Evolutionary conservation across 2,113 vertebrate species (phyloP), one percentile per base, ranked within the genome.

Genomic region (Aspiorhynchus laticeps): DNA sequence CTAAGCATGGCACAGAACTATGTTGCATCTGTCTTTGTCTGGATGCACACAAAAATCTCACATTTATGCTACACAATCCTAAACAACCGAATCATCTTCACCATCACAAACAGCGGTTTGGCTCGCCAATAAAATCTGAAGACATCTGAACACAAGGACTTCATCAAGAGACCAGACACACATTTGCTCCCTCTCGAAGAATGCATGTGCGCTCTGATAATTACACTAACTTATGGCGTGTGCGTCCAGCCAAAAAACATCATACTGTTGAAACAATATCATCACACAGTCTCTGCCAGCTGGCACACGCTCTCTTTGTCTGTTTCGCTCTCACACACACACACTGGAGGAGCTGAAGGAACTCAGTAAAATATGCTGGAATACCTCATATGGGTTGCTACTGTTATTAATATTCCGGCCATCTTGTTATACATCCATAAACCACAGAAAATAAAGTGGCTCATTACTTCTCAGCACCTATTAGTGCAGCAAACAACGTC

Each of bases 121-220:
- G 71, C 71, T 74, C 10, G 2, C 21, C 36, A 1, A 48, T 14
- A n/a, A 38, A 1, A 11, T n/a, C 38, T 6, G n/a, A 74, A 41
- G 38, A 74, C 10, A 74, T 41, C 36, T 24, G 71, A 74, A 74
- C 71, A 74, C 43, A 65, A 33, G 46, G 67, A 85, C 15, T 65
- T 61, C 33, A 63, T 78, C 74, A 33, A 85, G 10, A 85, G 67
- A 75, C n/a, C 56, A 85, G 73, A 63, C 59, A 77, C n/a, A 77
- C n/a, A 77, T 77, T 63, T 56, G 53, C 51, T 75, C 38, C 31
- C 53, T 26, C 51, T 61, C 14, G 33, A 56, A 76, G 33, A 85
- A 85, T 61, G 36, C 9, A 17, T 48, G 51, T 36, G 67, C 7
- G 1, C 6, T 8, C 7, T 41, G 33, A 63, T 80, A 41, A 80